phyloP scores from a whole-genome alignment of 2,113 vertebrate species.

The Menidia beryllina region DNA sequence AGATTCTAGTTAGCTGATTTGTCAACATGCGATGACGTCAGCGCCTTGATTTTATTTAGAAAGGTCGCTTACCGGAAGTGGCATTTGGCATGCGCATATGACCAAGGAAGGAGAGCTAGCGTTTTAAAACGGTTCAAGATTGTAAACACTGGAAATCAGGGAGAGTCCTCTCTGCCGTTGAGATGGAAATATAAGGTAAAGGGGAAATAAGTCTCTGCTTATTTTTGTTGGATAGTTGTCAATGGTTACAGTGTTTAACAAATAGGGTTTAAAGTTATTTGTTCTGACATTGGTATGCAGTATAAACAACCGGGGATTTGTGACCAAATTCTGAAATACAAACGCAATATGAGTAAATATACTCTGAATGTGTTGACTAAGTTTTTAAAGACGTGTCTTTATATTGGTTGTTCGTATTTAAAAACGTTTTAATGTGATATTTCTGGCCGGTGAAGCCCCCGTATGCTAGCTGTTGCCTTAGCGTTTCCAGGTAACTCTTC shows the following conservation, averaged over 20 bases:
- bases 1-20: no score
- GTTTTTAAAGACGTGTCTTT: no score
- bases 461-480: constrained; percentile 22
- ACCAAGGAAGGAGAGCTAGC: constrained; percentile 32
- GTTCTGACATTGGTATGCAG: constrained; percentile 29
- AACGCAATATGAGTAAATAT: neutral
- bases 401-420: neutral
- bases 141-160: constrained; percentile 63
- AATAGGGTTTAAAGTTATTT: neutral
- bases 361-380: neutral
- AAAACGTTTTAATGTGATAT: neutral
- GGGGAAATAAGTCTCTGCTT: no score
- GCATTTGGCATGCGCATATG: constrained; percentile 56
- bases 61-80: constrained; percentile 37
- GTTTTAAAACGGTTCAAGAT: constrained; percentile 22
- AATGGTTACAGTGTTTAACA: neutral
- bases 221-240: neutral
- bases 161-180: constrained; percentile 9
- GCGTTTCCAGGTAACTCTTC: neutral
- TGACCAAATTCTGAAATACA: constrained; percentile 1
- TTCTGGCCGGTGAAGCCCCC: neutral
- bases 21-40: constrained; percentile 32
- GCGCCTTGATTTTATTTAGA: constrained; percentile 58
- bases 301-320: neutral
- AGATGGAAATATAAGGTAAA: constrained; percentile 74